These are phyloP conservation scores for Diachrysia chrysitis DNA, from an alignment of 2,888 invertebrate genomes.

Conservation along the genomic window DNA sequence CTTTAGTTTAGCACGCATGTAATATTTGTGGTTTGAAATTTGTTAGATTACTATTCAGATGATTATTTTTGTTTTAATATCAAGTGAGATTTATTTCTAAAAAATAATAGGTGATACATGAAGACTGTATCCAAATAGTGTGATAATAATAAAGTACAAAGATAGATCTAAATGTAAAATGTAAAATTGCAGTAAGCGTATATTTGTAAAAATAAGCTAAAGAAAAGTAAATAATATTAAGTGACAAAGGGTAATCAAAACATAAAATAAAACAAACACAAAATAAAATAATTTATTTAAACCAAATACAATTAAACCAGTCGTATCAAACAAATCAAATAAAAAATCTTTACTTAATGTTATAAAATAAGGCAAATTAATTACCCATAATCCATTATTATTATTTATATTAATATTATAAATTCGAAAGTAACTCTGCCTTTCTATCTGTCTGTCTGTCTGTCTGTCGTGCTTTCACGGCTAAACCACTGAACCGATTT, in stretches of 20 bases:
- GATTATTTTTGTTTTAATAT: neutral
- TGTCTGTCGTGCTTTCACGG: too few relatives aligned
- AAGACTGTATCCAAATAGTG: neutral
- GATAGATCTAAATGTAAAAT: neutral
- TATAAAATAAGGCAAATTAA: neutral
- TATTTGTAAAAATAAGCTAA: too few relatives aligned
- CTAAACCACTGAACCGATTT: too few relatives aligned
- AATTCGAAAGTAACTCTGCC: too few relatives aligned
- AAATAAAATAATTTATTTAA: conserved; percentile 45
- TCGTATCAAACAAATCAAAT: neutral
- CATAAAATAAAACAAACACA: conserved; percentile 53
- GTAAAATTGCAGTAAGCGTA: neutral
- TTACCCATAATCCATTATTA: too few relatives aligned
- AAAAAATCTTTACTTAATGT: neutral
- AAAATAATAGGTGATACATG: neutral
- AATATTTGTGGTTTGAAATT: neutral
- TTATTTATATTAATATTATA: too few relatives aligned
- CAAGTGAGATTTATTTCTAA: neutral
- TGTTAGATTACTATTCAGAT: neutral
- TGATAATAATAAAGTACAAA: neutral
- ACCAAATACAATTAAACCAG: conserved; percentile 9
- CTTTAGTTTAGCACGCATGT: neutral
- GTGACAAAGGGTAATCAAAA: conserved; percentile 5
- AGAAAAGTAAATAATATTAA: neutral
- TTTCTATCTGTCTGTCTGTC: too few relatives aligned